Evolutionary conservation across 2,113 vertebrate genomes (phyloP).

Genomic region (Rhinoderma darwinii): DNA sequence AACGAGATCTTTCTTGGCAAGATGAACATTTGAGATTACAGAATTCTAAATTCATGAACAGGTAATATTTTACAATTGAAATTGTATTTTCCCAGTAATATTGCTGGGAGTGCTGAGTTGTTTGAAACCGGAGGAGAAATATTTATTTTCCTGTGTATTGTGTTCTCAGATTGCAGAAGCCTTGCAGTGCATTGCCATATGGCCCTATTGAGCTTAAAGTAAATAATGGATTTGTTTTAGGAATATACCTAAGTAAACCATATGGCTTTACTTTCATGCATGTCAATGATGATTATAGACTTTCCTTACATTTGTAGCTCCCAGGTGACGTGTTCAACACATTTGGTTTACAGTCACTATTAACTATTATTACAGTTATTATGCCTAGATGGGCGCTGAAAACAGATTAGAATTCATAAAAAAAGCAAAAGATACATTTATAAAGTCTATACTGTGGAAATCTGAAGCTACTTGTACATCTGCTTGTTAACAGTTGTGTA

Average conservation of each 20-base stretch:
- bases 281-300: background rate
- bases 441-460: background rate
- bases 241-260: conserved; percentile 38
- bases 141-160: background rate
- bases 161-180: background rate
- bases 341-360: conserved; percentile 4
- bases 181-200: conserved; percentile 16
- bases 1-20: conserved; percentile 64
- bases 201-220: conserved; percentile 16
- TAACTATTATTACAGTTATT: background rate
- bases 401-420: background rate
- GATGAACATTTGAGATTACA: conserved; percentile 63
- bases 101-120: background rate
- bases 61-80: conserved; percentile 64
- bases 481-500: background rate
- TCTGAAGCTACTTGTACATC: background rate
- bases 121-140: background rate
- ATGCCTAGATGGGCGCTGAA: background rate
- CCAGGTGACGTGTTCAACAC: background rate
- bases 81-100: background rate
- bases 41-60: conserved; percentile 64
- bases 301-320: conserved; percentile 40
- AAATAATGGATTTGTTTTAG: conserved; percentile 46
- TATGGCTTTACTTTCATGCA: conserved; percentile 37
- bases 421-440: background rate